Evolutionary conservation across 2,888 invertebrate species (phyloP).

Genomic region (Stomorhina lunata): DNA sequence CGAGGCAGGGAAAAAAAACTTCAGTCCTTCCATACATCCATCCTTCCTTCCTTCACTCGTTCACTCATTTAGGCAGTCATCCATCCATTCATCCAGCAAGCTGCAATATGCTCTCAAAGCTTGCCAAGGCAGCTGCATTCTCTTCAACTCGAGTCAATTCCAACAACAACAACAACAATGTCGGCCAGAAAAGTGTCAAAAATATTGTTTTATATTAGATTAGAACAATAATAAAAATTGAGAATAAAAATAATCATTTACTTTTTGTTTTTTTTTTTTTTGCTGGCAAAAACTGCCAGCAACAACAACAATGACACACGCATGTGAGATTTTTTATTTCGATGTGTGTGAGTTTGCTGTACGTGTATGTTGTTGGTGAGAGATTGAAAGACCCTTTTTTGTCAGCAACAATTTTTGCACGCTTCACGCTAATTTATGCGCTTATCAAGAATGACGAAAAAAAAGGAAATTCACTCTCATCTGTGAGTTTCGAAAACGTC

Average conservation of each 20-base stretch:
- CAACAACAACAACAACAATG: conserved; percentile 45
- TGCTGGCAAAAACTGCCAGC: conserved; percentile 2
- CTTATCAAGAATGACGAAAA: conserved; percentile 73
- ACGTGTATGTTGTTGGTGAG: conserved; percentile 37
- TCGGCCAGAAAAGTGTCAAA: conserved; percentile 67
- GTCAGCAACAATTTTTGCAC: conserved; percentile 77
- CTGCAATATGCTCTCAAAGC: conserved; percentile 54
- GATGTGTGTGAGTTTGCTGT: conserved; percentile 2
- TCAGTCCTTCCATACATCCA: neutral
- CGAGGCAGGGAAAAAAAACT: conserved; percentile 34
- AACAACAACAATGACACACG: neutral
- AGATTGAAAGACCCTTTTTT: conserved; percentile 63
- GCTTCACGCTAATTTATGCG: conserved; percentile 80
- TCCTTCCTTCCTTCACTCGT: neutral
- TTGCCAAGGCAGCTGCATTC: conserved; percentile 49
- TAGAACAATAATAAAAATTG: conserved; percentile 61
- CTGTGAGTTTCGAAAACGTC: too few species aligned
- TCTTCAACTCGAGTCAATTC: neutral
- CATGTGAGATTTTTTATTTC: too few species aligned
- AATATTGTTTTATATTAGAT: conserved; percentile 65
- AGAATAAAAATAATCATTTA: conserved; percentile 48
- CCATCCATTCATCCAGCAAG: conserved; percentile 40
- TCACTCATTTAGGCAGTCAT: conserved; percentile 1
- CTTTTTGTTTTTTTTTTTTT: conserved; percentile 8
- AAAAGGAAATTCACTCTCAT: conserved; percentile 56